A percentile compares a stretch with the other conserved stretches of the same genome.
phyloP scores from a whole-genome alignment of 2,888 invertebrate species.

The Melanostoma mellinum region DNA sequence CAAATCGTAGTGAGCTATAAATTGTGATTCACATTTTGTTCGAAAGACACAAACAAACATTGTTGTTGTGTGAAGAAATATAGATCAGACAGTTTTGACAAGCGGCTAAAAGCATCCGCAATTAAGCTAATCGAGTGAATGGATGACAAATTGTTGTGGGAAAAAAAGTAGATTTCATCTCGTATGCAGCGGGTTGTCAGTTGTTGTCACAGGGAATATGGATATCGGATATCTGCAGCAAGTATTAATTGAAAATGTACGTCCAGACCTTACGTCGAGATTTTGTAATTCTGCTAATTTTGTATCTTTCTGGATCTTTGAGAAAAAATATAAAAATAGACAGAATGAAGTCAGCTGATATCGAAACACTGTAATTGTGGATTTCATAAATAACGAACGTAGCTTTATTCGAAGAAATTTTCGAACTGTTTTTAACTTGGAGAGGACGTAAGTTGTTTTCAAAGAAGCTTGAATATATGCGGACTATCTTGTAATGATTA shows the following conservation, averaged over 20 bases:
- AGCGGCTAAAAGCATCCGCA: constrained; percentile 24
- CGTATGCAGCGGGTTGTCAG: neutral
- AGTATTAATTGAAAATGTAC: constrained; percentile 25
- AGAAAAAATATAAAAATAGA: too few relatives aligned
- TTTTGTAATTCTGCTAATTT: too few relatives aligned
- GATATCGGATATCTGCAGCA: neutral
- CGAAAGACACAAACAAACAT: neutral
- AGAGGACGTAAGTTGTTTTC: too few relatives aligned
- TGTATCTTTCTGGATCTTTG: too few relatives aligned
- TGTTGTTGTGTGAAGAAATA: constrained; percentile 17
- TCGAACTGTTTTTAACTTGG: too few relatives aligned
- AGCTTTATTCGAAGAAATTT: too few relatives aligned
- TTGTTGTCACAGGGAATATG: neutral
- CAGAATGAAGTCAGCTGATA: too few relatives aligned
- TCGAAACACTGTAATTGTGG: too few relatives aligned
- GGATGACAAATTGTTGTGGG: constrained; percentile 44
- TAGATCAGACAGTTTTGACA: constrained; percentile 25
- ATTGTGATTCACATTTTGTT: neutral
- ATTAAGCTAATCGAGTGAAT: constrained; percentile 39
- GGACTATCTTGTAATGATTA: too few relatives aligned
- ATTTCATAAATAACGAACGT: too few relatives aligned
- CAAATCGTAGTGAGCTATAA: constrained; percentile 26
- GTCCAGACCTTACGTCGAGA: neutral
- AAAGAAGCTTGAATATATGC: too few relatives aligned
- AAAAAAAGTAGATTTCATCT: constrained; percentile 5